Base-by-base conservation (phyloP, 2,888 invertebrate species). In the Parascotia fuliginaria region DNA sequence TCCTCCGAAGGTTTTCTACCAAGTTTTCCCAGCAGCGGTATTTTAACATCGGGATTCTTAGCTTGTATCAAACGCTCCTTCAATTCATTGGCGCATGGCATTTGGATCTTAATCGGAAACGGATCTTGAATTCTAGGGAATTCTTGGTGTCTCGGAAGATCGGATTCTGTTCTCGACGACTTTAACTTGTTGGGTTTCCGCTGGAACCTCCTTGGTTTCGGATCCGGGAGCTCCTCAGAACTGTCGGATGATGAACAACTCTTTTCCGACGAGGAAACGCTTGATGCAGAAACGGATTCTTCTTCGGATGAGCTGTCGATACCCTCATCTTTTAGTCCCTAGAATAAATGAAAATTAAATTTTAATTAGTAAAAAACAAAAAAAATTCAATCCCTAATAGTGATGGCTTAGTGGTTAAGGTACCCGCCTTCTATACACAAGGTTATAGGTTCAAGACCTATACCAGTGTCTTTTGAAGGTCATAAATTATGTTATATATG, bases 281-380 rank as follows among this genome's bases (percentile, higher is more conserved):
- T 87, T 38, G 89, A 87, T 1, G 85, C 83, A 0, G 91, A 85
- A 0, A 75, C 85, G 4, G 92, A 87, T 53, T 92, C 92, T 43
- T 92, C 92, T 43, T 92, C 92, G 1, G 92, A 92, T 16, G 92
- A 92, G 56, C 92, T 92, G 73, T 92, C 92, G 58, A 92, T 92
- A 51, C 92, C 92, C 75, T 92, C 92, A 65, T 92, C 92, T 75
- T 92, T 92, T 2, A 92, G 79, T 57, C 92, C 92, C 92, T 92
- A 78, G 2, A 81, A 79, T 7, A 43, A 27, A 28, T 12, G 52
- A 55, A 58, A 34, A 39, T 37, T 34, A 1, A 36, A 7, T 7
- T 27, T 36, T 12, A 11, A n/a, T n/a, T n/a, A n/a, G n/a, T n/a
- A n/a, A n/a, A n/a, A n/a, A n/a, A n/a, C n/a, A n/a, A n/a, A n/a